These are phyloP conservation scores for Todiramphus saurophagus DNA, from an alignment of 2,113 vertebrate genomes.

Conservation along the genomic window DNA sequence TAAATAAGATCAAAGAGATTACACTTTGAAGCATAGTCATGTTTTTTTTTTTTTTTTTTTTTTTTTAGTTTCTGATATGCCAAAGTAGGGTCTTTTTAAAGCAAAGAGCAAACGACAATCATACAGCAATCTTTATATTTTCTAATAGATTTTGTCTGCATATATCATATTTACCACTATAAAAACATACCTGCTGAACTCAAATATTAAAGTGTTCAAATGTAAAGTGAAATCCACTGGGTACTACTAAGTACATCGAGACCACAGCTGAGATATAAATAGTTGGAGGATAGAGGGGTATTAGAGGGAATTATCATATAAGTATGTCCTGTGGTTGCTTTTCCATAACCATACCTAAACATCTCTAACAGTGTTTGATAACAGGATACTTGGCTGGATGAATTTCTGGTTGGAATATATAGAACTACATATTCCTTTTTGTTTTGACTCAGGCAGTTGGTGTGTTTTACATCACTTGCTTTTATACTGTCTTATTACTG, in stretches of 20 bases:
- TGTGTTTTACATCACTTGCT: too few relatives aligned
- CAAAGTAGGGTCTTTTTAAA: neutral
- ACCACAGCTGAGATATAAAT: neutral
- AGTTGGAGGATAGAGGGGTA: neutral
- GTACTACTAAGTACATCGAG: neutral
- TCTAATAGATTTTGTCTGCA: neutral
- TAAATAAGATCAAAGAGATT: neutral
- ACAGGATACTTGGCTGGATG: neutral
- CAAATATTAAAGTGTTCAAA: neutral
- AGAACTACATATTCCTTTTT: neutral
- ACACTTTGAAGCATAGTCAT: accelerated
- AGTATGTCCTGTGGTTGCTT: neutral
- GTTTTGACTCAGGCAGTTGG: neutral
- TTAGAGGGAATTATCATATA: neutral
- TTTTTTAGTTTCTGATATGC: neutral
- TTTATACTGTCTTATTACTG: too few relatives aligned
- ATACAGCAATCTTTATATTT: neutral
- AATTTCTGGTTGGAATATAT: neutral
- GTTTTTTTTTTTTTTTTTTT: neutral
- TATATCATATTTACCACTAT: neutral
- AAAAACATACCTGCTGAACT: neutral
- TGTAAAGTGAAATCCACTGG: neutral
- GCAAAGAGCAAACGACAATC: neutral
- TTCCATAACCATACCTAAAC: neutral
- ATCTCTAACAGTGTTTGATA: neutral